phyloP scores from a whole-genome alignment of 2,888 invertebrate genomes.

The Anoplius nigerrimus region DNA sequence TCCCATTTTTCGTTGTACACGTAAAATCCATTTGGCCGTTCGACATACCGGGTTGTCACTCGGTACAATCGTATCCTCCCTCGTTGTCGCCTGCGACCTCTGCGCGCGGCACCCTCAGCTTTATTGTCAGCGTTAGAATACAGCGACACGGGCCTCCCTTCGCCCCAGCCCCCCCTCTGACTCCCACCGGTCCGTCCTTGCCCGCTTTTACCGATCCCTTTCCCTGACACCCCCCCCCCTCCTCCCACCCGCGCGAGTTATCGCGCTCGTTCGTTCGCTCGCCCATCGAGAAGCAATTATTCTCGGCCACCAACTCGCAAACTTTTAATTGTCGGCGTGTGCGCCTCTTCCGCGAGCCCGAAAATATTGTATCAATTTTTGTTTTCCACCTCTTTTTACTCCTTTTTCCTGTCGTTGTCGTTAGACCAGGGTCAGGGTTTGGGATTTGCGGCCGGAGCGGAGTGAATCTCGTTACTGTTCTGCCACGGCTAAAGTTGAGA shows the following conservation, averaged over 20 bases:
- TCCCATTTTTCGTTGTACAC: conserved; percentile 61
- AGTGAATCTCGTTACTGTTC: too few relatives aligned
- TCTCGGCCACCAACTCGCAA: conserved; percentile 51
- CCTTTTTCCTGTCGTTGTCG: background rate
- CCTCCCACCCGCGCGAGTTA: background rate
- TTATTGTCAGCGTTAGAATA: conserved; percentile 45
- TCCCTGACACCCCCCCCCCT: background rate
- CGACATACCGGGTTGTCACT: conserved; percentile 59
- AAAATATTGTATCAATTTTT: conserved; percentile 55
- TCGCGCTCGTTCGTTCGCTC: conserved; percentile 5
- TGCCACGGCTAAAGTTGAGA: too few relatives aligned
- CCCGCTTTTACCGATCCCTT: background rate
- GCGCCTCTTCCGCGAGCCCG: conserved; percentile 25
- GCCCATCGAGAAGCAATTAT: conserved; percentile 59
- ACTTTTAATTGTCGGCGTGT: conserved; percentile 54
- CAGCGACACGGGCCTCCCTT: too few relatives aligned
- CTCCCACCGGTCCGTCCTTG: background rate
- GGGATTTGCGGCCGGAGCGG: too few relatives aligned
- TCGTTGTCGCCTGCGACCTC: conserved; percentile 42
- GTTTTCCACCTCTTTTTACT: conserved; percentile 17
- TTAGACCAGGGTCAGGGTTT: too few relatives aligned
- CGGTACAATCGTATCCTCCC: conserved; percentile 56
- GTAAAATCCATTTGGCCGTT: conserved; percentile 62
- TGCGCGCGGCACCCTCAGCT: conserved; percentile 37
- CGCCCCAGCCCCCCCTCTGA: too few relatives aligned